Base-by-base conservation (phyloP, 2,113 vertebrate genomes). In the Clarias magur region DNA sequence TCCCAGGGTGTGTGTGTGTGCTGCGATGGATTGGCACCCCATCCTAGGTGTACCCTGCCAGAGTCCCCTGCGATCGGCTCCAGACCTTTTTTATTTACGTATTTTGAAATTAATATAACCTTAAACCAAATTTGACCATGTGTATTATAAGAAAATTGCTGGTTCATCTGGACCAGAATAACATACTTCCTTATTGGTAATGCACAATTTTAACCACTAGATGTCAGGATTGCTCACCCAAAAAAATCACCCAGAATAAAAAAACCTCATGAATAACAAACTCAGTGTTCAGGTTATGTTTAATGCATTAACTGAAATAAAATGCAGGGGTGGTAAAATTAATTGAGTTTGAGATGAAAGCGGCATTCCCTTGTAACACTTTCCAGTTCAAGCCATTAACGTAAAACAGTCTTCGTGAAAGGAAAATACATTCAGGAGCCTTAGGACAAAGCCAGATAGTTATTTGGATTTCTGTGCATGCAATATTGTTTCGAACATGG, bases 361-460 rank as follows among this genome's bases (percentile, higher is more conserved):
- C 81, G 34, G 48, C 73, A 34, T 83, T 88, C 84, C 38, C 72
- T 67, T 11, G 10, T 57, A 68, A 87, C 21, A 19, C 57, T 0
- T 78, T 85, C 65, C 83, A 84, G 34, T 84, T 82, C 79, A 78
- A 76, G 27, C 56, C 60, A 23, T 38, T 62, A 42, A n/a, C 21
- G 25, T 56, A n/a, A 57, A 76, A 62, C 23, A 2, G 25, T 53
- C 75, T 76, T 65, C 56, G 67, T 72, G 63, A 62, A n/a, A 65
- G 78, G 59, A 53, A 57, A 68, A 83, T 76, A 88, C 85, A 90
- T 90, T 88, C 87, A 30, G 84, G 57, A 84, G 63, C 48, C 78
- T 87, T 21, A 82, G 76, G 62, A 88, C 63, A 38, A 84, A 68
- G 48, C 13, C 15, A 1, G n/a, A 84, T 15, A 15, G 30, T 34